phyloP scores from a whole-genome alignment of 2,888 invertebrate species.

The Andrena camellia region DNA sequence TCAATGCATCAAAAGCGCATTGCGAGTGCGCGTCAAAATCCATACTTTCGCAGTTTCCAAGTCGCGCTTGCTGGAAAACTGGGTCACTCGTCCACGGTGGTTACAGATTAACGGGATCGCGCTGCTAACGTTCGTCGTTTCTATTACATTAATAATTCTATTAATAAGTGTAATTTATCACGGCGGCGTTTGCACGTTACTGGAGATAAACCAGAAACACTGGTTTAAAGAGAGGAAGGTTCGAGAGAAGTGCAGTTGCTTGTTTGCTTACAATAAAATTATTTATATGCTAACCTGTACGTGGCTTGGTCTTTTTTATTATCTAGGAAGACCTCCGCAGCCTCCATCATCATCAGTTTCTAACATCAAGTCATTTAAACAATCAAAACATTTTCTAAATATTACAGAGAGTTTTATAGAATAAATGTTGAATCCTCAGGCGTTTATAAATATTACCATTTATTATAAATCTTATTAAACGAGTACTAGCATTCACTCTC shows the following conservation, averaged over 20 bases:
- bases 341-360: too few species aligned
- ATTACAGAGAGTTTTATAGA: too few species aligned
- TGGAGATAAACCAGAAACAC: conserved; percentile 51
- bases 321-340: too few species aligned
- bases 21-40: conserved; percentile 64
- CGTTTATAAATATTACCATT: too few species aligned
- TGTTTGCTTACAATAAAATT: neutral
- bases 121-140: conserved; percentile 50
- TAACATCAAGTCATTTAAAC: too few species aligned
- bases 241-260: neutral
- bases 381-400: too few species aligned
- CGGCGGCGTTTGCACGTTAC: conserved; percentile 50
- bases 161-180: conserved; percentile 68
- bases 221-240: too few species aligned
- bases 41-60: conserved; percentile 60
- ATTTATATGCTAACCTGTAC: conserved; percentile 14
- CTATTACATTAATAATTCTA: conserved; percentile 68
- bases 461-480: too few species aligned
- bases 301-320: neutral
- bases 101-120: conserved; percentile 60
- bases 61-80: conserved; percentile 56
- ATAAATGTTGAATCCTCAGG: too few species aligned
- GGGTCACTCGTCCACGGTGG: conserved; percentile 59
- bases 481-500: too few species aligned
- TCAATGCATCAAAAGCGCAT: conserved; percentile 62